Conservation (phyloP, 2,797 vertebrate species). For the Odontamblyopus lacepedii region DNA sequence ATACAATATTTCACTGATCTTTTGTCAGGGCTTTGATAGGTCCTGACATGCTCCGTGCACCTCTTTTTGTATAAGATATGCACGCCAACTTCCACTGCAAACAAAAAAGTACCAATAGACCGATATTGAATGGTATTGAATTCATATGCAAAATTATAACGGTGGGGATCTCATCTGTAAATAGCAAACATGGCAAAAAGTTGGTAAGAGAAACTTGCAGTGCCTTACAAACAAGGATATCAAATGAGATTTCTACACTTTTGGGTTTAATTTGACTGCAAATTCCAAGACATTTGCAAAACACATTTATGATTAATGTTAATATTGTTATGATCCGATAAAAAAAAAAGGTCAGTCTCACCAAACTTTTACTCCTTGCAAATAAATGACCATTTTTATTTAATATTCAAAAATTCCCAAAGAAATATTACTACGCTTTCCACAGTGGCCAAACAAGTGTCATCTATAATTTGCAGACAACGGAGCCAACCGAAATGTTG, state of each 20-base stretch:
- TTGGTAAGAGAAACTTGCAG: background rate
- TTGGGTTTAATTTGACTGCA: background rate
- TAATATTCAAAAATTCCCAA: conserved; percentile 11
- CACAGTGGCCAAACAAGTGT: conserved; percentile 30
- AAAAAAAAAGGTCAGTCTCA: background rate
- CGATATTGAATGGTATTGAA: background rate
- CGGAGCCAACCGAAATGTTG: conserved; percentile 11
- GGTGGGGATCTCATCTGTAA: background rate
- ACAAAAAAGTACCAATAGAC: too few species aligned
- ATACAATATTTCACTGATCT: conserved; percentile 66
- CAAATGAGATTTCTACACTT: background rate
- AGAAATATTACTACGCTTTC: conserved; percentile 25
- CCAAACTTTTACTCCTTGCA: background rate
- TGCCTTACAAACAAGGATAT: background rate
- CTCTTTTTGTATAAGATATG: conserved; percentile 20
- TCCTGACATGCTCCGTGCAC: conserved; percentile 52
- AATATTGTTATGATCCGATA: background rate
- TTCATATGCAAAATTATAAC: background rate
- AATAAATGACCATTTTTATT: background rate
- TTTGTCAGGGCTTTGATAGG: conserved; percentile 70
- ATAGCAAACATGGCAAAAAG: background rate
- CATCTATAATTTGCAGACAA: conserved; percentile 33
- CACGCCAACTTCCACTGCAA: background rate
- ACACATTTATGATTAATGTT: background rate
- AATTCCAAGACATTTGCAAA: background rate